Evolutionary conservation across 2,113 vertebrate species (phyloP), one percentile per base, ranked within the genome.

Genomic region (Progne subis): DNA sequence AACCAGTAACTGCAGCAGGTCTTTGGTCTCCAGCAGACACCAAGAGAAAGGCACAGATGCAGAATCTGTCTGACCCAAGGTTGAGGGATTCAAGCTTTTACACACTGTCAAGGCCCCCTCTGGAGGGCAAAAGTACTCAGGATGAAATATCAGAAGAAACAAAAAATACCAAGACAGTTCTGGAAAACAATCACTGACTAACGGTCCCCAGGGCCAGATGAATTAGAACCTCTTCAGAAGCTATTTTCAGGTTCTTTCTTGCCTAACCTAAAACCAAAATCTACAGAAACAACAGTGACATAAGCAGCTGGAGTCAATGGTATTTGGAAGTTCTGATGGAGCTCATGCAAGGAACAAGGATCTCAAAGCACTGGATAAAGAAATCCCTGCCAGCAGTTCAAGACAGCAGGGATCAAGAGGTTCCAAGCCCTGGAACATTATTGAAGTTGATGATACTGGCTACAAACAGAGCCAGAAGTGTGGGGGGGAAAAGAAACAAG

Each of bases 401-500:
- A 80, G 63, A 43, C 21, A 90, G 31, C 28, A 65, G 10, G 16
- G 23, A 82, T 39, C 65, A 82, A 82, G 47, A 75, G 19, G 34
- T 56, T 85, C 19, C n/a, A 79, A 90, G 14, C 5, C 23, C 46
- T 46, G 29, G 13, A 76, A 79, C 28, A 10, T 39, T 17, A 92
- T 10, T 57, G 19, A 87, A 63, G 28, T 69, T 76, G n/a, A 83
- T 50, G 26, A 79, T 17, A 47, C 9, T 32, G 53, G 11, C 81
- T 79, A 46, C 16, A 77, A 80, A 74, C 8, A 55, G 8, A 79
- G 10, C 11, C 57, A 57, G 25, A 52, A 53, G 5, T 5, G 9
- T 18, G 2, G 1, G 4, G 3, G 18, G 2, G 0, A 1, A 24
- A 31, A 34, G 26, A 47, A 81, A 60, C 31, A 86, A 70, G 92